Conservation (phyloP, 1,140 invertebrate species). For the Drosophila tropicalis region DNA sequence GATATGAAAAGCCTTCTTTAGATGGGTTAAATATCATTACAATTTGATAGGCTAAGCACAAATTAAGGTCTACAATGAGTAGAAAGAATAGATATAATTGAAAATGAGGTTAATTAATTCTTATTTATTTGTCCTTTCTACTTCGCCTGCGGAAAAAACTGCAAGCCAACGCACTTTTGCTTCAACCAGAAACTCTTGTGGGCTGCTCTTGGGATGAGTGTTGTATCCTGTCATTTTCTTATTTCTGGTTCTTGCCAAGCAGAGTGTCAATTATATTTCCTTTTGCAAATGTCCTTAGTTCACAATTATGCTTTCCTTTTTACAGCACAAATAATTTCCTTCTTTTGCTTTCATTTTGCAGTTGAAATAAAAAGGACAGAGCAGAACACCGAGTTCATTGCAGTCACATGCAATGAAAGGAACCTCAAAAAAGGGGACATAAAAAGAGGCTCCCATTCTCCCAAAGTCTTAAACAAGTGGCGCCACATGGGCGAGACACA, state of each 20-base stretch:
- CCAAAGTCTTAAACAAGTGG: slow-evolving; percentile 55
- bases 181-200: too few relatives aligned
- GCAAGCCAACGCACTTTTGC: too few relatives aligned
- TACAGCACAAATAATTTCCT: too few relatives aligned
- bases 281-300: slow-evolving; percentile 54
- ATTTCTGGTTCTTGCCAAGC: not conserved
- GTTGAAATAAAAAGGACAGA: too few relatives aligned
- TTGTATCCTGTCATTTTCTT: not conserved
- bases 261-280: slow-evolving; percentile 62
- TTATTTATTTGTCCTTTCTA: not conserved
- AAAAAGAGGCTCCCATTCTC: slow-evolving; percentile 12
- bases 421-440: not conserved
- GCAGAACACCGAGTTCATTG: too few relatives aligned
- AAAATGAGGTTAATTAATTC: not conserved
- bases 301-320: slow-evolving; percentile 51
- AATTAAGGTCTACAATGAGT: not conserved
- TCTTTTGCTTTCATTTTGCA: too few relatives aligned
- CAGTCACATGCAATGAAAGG: not conserved
- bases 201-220: too few relatives aligned
- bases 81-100: not conserved
- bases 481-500: slow-evolving; percentile 70
- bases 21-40: not conserved
- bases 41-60: not conserved
- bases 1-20: not conserved
- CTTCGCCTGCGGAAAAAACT: not conserved